These are phyloP conservation scores for Eudyptes chrysolophus DNA, from an alignment of 2,113 vertebrate species.

Conservation along the genomic window DNA sequence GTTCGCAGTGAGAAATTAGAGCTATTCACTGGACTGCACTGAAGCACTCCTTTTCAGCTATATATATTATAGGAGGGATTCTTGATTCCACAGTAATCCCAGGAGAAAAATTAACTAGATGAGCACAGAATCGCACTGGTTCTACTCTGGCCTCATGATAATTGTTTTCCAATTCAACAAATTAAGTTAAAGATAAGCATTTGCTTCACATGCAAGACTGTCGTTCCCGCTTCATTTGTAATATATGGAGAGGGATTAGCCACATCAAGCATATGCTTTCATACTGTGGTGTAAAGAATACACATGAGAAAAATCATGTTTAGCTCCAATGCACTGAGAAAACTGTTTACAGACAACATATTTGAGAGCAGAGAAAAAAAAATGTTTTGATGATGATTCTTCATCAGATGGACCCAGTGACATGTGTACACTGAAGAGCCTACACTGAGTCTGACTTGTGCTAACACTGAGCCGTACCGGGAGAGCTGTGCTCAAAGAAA, in stretches of 20 bases:
- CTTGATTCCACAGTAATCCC: not conserved
- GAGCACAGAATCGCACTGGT: not conserved
- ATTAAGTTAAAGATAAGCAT: not conserved
- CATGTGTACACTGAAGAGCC: not conserved
- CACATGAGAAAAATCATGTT: not conserved
- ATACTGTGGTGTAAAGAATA: not conserved
- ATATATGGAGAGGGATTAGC: not conserved
- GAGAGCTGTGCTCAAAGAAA: not conserved
- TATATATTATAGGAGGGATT: not conserved
- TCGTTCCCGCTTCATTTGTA: not conserved
- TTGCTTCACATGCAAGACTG: not conserved
- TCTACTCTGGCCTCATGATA: not conserved
- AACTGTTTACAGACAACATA: not conserved
- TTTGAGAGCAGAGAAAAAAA: not conserved
- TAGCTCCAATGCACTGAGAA: not conserved
- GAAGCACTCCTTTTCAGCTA: not conserved
- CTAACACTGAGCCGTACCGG: not conserved
- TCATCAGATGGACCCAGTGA: not conserved
- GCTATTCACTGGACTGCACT: not conserved
- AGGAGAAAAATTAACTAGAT: not conserved
- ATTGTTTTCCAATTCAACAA: not conserved
- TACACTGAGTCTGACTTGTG: not conserved
- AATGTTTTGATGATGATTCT: not conserved
- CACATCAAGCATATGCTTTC: not conserved
- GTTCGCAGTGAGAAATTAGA: not conserved